phyloP scores from a whole-genome alignment of 2,888 invertebrate species.

The Cryptus viduatorius region DNA sequence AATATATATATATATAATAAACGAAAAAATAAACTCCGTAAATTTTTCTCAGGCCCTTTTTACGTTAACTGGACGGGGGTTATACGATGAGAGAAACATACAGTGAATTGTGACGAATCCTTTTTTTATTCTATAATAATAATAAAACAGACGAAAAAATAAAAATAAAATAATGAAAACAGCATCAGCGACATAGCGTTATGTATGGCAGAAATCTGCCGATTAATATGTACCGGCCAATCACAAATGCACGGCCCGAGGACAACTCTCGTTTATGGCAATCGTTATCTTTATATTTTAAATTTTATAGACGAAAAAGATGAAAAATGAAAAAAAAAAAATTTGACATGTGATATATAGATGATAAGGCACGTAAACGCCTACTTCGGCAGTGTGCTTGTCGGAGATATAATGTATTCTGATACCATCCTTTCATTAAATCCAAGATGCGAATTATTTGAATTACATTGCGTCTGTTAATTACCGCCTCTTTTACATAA shows the following conservation, averaged over 20 bases:
- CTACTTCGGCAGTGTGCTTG: slow-evolving; percentile 62
- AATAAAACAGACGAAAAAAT: slow-evolving; percentile 19
- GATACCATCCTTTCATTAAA: slow-evolving; percentile 80
- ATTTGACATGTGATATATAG: slow-evolving; percentile 80
- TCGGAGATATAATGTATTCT: slow-evolving; percentile 75
- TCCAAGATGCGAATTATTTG: slow-evolving; percentile 64
- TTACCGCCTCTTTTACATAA: slow-evolving; percentile 1
- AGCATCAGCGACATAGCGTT: slow-evolving; percentile 28
- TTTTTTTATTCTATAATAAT: slow-evolving; percentile 75
- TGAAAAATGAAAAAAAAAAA: slow-evolving; percentile 69
- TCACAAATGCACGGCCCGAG: slow-evolving; percentile 19
- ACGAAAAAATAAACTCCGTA: slow-evolving; percentile 17
- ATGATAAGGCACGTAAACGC: slow-evolving; percentile 79
- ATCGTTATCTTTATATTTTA: slow-evolving; percentile 67
- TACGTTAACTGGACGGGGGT: slow-evolving; percentile 72
- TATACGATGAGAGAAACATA: slow-evolving; percentile 79
- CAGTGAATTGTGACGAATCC: slow-evolving; percentile 61
- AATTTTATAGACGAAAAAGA: slow-evolving; percentile 68
- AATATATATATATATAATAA: slow-evolving; percentile 67
- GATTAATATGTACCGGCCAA: slow-evolving; percentile 19
- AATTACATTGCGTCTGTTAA: slow-evolving; percentile 19
- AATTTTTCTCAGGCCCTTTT: slow-evolving; percentile 57
- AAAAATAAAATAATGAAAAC: slow-evolving; percentile 9
- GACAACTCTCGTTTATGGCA: slow-evolving; percentile 66
- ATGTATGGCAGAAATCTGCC: slow-evolving; percentile 17